phyloP scores from a whole-genome alignment of 1,140 invertebrate genomes.

The Homarus americanus region DNA sequence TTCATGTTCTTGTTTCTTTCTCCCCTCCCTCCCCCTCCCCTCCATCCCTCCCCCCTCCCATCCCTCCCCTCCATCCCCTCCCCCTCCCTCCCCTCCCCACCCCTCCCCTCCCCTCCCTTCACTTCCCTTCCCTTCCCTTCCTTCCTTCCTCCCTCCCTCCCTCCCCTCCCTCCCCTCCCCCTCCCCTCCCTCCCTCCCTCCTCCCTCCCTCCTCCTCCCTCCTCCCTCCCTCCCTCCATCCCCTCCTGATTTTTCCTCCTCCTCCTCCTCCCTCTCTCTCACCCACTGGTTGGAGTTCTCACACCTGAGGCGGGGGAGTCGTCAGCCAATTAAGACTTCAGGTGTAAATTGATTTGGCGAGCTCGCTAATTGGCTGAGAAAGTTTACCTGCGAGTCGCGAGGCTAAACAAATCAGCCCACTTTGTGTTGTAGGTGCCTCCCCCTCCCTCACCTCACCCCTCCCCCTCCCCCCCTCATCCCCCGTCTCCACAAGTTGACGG shows the following conservation, averaged over 20 bases:
- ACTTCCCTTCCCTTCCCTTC: neutral
- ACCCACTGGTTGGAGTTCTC: neutral
- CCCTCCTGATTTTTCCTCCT: neutral
- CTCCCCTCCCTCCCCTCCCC: neutral
- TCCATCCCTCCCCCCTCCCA: too few species aligned
- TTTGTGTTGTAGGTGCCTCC: neutral
- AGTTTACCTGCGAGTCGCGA: conserved; percentile 7
- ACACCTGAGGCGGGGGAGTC: neutral
- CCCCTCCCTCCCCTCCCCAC: too few species aligned
- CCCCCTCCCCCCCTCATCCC: neutral
- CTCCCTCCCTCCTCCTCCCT: neutral
- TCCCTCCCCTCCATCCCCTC: too few species aligned
- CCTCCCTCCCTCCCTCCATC: neutral
- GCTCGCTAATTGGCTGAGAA: neutral
- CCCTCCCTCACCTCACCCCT: neutral
- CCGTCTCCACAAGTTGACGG: too few species aligned
- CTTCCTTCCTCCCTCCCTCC: neutral
- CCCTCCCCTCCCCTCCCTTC: too few species aligned
- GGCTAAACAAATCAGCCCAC: neutral
- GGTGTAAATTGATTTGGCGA: conserved; percentile 12
- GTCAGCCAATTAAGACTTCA: neutral
- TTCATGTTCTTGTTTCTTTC: too few species aligned
- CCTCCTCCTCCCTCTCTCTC: neutral
- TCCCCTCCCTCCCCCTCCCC: too few species aligned
- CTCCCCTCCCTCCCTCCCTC: neutral